Percentiles rank a stretch among this genome's conserved stretches.
Conservation (phyloP, 2,797 vertebrate genomes). For the Margarornis squamiger region DNA sequence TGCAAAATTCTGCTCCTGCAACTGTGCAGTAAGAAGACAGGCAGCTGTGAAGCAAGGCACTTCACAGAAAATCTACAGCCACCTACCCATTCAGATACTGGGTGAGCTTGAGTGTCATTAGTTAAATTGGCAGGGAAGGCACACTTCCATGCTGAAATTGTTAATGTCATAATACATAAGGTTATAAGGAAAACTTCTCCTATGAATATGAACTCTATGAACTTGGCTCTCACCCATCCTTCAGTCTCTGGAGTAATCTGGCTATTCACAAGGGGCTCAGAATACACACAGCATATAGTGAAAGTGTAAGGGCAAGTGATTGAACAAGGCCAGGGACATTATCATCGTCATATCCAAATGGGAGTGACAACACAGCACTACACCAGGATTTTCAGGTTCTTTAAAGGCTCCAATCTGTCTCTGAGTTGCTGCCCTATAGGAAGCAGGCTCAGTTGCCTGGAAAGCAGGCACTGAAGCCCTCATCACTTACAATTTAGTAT, state of each 20-base stretch:
- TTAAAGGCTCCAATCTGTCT: neutral
- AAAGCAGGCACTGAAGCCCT: neutral
- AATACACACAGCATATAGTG: neutral
- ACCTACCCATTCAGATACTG: neutral
- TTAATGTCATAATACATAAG: neutral
- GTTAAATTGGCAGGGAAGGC: slow-evolving; percentile 8
- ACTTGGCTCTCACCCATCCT: neutral
- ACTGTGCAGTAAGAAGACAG: neutral
- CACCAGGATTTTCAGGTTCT: neutral
- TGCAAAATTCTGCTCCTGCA: neutral
- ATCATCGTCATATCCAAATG: neutral
- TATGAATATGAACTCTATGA: neutral
- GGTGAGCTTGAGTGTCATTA: neutral
- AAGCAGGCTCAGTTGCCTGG: neutral
- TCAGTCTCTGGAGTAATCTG: neutral
- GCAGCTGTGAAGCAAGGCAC: neutral
- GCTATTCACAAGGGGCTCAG: neutral
- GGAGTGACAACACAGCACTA: neutral
- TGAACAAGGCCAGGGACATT: neutral
- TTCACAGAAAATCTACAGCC: neutral
- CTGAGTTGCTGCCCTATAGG: neutral
- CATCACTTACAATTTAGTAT: neutral
- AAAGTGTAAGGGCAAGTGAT: neutral
- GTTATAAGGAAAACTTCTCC: neutral
- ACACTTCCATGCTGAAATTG: slow-evolving; percentile 15